Evolutionary conservation across 2,888 invertebrate genomes (phyloP).

Genomic region (Oscheius sp.): DNA sequence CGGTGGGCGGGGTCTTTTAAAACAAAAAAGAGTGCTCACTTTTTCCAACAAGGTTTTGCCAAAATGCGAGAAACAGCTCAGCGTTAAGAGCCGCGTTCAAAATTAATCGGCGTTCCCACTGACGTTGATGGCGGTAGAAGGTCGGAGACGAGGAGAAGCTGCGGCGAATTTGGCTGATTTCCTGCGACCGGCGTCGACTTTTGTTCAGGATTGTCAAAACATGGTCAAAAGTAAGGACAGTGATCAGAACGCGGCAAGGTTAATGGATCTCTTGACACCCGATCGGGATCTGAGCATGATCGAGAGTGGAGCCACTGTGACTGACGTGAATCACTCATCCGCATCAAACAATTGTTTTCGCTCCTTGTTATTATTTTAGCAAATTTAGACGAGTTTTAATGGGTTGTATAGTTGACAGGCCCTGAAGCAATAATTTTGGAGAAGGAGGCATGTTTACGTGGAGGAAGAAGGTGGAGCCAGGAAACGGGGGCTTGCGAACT

Average conservation of each 20-base stretch:
- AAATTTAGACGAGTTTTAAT: background rate
- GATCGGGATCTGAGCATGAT: conserved; percentile 18
- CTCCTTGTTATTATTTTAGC: background rate
- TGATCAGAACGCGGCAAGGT: background rate
- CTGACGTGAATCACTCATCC: conserved; percentile 25
- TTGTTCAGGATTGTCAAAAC: too few relatives aligned
- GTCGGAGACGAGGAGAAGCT: conserved; percentile 6
- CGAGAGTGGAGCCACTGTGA: conserved; percentile 15
- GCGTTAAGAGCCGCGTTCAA: background rate
- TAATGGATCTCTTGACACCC: too few relatives aligned
- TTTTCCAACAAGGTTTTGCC: background rate
- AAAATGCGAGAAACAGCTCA: background rate
- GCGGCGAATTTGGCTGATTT: background rate
- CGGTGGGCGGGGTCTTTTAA: conserved; percentile 15
- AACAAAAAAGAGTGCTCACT: background rate
- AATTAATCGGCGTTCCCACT: conserved; percentile 11
- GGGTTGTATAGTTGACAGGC: background rate
- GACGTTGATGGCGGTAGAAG: conserved; percentile 1
- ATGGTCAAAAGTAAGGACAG: too few relatives aligned
- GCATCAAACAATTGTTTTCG: conserved; percentile 15
- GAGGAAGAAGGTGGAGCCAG: background rate
- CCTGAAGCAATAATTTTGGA: background rate
- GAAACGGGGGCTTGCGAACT: background rate
- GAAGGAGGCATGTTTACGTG: background rate
- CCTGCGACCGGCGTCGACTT: background rate